Conservation (phyloP, 2,797 vertebrate genomes). For the Bradypodion ventrale region DNA sequence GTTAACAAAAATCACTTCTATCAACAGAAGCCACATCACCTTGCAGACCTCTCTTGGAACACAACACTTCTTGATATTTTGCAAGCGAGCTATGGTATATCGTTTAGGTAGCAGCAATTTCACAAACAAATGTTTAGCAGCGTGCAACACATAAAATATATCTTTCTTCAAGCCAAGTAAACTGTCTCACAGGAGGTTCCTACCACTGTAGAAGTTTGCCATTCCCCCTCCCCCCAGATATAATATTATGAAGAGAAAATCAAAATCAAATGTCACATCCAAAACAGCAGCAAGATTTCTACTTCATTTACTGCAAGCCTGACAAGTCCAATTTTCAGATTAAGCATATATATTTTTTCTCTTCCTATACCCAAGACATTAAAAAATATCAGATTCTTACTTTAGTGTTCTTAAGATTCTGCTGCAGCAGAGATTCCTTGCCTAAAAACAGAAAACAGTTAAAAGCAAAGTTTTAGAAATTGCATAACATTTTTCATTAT, state of each 20-base stretch:
- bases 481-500: conserved; percentile 9
- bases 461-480: conserved; percentile 50
- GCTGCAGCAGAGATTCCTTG: conserved; percentile 60
- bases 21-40: not conserved
- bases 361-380: not conserved
- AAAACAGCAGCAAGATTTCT: not conserved
- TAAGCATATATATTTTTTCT: conserved; percentile 15
- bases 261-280: not conserved
- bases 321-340: not conserved
- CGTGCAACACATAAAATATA: not conserved
- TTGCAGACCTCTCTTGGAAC: not conserved
- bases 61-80: not conserved
- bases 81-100: not conserved
- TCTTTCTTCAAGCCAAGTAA: conserved; percentile 12
- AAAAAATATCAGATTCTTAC: conserved; percentile 65
- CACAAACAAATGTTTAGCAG: not conserved
- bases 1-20: not conserved
- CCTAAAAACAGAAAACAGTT: conserved; percentile 57
- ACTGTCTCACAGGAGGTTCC: conserved; percentile 35
- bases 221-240: not conserved
- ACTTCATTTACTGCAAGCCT: not conserved
- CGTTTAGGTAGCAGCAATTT: not conserved
- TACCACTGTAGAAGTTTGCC: conserved; percentile 10
- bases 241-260: not conserved
- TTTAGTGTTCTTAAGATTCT: conserved; percentile 65